Evolutionary conservation across 1,140 invertebrate genomes (phyloP).

Genomic region (Drosophila neocordata): DNA sequence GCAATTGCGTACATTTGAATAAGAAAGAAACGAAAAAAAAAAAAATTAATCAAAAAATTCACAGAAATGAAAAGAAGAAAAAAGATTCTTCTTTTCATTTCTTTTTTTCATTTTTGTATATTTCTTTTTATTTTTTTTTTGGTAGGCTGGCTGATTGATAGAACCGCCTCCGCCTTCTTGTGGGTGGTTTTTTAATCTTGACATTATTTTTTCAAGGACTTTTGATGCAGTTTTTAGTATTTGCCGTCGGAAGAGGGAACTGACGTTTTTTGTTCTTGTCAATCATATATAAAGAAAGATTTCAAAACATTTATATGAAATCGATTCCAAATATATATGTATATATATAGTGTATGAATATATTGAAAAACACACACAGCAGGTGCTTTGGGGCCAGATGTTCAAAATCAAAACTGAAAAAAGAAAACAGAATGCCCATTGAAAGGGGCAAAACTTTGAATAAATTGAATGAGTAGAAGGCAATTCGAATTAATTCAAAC

Average conservation of each 20-base stretch:
- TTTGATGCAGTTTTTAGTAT: constrained; percentile 21
- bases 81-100: neutral
- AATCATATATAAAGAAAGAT: neutral
- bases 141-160: constrained; percentile 39
- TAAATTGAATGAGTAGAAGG: neutral
- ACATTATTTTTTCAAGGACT: constrained; percentile 2
- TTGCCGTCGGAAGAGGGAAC: constrained; percentile 3
- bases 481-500: neutral
- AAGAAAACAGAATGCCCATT: neutral
- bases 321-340: neutral
- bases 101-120: neutral
- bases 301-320: neutral
- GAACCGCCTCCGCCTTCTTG: constrained; percentile 42
- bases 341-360: neutral
- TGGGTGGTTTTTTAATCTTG: constrained; percentile 55
- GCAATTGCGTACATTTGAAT: constrained; percentile 40
- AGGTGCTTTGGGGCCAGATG: constrained; percentile 7
- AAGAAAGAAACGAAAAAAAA: neutral
- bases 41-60: constrained; percentile 61
- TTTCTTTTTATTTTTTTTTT: neutral
- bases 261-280: neutral
- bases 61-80: constrained; percentile 24
- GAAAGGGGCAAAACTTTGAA: neutral
- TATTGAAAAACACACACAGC: neutral
- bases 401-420: neutral